These are phyloP conservation scores for Cheilosia variabilis DNA, from an alignment of 2,888 invertebrate species.

Conservation along the genomic window DNA sequence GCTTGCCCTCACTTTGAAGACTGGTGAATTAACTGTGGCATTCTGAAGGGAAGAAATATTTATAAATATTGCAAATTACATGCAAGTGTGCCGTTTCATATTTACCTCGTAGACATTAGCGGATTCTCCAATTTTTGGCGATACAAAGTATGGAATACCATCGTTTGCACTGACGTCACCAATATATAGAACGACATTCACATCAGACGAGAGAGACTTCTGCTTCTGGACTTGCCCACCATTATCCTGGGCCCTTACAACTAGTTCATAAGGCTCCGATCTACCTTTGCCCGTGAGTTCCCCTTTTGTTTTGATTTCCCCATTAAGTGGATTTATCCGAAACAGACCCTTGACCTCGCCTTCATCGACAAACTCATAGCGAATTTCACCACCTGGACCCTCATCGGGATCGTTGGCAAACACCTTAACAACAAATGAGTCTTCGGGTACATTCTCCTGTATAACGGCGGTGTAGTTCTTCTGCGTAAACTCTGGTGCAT, in stretches of 20 bases:
- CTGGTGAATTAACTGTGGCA: conserved; percentile 88
- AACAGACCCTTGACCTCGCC: conserved; percentile 90
- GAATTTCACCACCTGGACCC: conserved; percentile 88
- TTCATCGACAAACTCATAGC: conserved; percentile 89
- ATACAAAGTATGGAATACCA: conserved; percentile 90
- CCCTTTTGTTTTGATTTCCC: conserved; percentile 87
- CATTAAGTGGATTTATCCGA: conserved; percentile 87
- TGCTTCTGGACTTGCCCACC: conserved; percentile 85
- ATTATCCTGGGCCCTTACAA: conserved; percentile 88
- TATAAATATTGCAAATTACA: not conserved
- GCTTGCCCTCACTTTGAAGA: conserved; percentile 90
- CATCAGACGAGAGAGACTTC: conserved; percentile 86
- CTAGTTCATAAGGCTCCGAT: conserved; percentile 88
- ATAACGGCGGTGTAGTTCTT: conserved; percentile 88
- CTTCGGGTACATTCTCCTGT: conserved; percentile 89
- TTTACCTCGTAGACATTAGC: conserved; percentile 88
- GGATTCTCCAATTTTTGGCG: conserved; percentile 88
- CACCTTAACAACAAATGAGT: conserved; percentile 88
- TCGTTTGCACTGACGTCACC: conserved; percentile 93
- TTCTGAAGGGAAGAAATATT: conserved; percentile 84
- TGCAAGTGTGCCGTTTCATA: not conserved
- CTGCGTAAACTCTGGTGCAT: conserved; percentile 88
- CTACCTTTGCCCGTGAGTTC: conserved; percentile 90
- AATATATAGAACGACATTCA: conserved; percentile 87
- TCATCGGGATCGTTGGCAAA: conserved; percentile 91